Evolutionary conservation across 2,797 vertebrate species (phyloP).

Genomic region (Hydrocynus forskahlii): DNA sequence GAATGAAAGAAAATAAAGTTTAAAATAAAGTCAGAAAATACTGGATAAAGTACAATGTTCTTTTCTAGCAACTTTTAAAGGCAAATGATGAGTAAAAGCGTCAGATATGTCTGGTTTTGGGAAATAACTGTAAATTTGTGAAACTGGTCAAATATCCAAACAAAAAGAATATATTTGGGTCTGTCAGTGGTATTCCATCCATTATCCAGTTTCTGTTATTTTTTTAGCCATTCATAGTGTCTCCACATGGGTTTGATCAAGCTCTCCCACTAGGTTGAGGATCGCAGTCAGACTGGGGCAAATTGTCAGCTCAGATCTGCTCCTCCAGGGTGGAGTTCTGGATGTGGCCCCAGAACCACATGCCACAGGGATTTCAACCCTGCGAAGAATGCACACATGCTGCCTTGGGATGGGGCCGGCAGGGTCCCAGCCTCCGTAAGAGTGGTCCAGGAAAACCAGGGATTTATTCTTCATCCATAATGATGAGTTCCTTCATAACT

Average conservation of each 20-base stretch:
- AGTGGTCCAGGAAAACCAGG: constrained; percentile 39
- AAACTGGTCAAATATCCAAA: background rate
- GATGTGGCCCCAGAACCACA: constrained; percentile 50
- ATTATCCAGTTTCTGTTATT: too few relatives aligned
- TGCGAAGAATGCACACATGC: constrained; percentile 55
- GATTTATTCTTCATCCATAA: constrained; percentile 38
- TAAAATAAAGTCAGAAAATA: too few relatives aligned
- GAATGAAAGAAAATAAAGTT: too few relatives aligned
- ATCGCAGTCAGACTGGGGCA: constrained; percentile 36
- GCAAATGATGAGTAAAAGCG: background rate
- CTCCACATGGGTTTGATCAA: constrained; percentile 36
- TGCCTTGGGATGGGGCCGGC: constrained; percentile 44
- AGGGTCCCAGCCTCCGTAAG: constrained; percentile 43
- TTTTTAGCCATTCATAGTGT: background rate
- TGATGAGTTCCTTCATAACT: constrained; percentile 31
- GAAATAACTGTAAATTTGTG: too few relatives aligned
- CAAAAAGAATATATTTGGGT: background rate
- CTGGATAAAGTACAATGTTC: too few relatives aligned
- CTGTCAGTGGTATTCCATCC: too few relatives aligned
- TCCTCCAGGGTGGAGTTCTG: constrained; percentile 51
- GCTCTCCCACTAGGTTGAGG: constrained; percentile 31
- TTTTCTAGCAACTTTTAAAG: too few relatives aligned
- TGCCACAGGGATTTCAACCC: constrained; percentile 58
- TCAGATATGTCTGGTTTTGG: too few relatives aligned
- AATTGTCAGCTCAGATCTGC: constrained; percentile 56